A percentile compares a stretch with the other conserved stretches of the same genome.
These are phyloP conservation scores for Sardinella longiceps DNA, from an alignment of 2,797 vertebrate genomes.

Conservation along the genomic window DNA sequence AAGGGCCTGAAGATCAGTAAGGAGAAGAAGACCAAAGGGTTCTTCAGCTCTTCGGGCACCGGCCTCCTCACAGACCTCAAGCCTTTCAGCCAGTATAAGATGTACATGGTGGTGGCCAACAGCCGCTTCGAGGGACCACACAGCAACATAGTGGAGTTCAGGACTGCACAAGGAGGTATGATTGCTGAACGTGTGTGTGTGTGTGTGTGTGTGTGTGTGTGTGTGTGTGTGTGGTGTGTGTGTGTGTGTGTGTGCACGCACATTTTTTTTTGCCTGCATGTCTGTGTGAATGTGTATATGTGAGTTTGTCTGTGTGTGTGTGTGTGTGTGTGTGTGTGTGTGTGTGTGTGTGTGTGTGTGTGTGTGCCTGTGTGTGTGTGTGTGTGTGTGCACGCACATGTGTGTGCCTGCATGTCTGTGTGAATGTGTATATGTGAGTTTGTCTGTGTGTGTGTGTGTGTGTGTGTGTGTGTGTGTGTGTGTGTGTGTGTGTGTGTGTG, in stretches of 20 bases:
- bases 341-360: background rate
- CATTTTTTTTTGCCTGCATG: too few species aligned
- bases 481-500: background rate
- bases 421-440: slow-evolving; percentile 41
- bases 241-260: slow-evolving; percentile 15
- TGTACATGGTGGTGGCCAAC: slow-evolving; percentile 95
- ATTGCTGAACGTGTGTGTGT: slow-evolving; percentile 43
- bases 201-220: slow-evolving; percentile 1
- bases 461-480: slow-evolving; percentile 5
- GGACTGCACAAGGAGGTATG: slow-evolving; percentile 94
- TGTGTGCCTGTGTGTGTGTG: background rate
- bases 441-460: background rate
- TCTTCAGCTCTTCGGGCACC: slow-evolving; percentile 83
- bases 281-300: background rate
- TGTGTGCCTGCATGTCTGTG: background rate
- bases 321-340: background rate
- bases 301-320: background rate
- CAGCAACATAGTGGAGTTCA: slow-evolving; percentile 87
- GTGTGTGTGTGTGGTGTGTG: background rate
- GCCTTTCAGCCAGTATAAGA: slow-evolving; percentile 92
- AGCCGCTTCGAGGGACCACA: slow-evolving; percentile 84
- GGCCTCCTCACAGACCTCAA: slow-evolving; percentile 85
- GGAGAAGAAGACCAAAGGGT: slow-evolving; percentile 87
- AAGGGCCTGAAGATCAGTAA: slow-evolving; percentile 84
- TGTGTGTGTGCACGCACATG: background rate